Evolutionary conservation across 1,140 invertebrate genomes (phyloP), one percentile per base, ranked within the genome.

Genomic region (Zaprionus kolodkinae): DNA sequence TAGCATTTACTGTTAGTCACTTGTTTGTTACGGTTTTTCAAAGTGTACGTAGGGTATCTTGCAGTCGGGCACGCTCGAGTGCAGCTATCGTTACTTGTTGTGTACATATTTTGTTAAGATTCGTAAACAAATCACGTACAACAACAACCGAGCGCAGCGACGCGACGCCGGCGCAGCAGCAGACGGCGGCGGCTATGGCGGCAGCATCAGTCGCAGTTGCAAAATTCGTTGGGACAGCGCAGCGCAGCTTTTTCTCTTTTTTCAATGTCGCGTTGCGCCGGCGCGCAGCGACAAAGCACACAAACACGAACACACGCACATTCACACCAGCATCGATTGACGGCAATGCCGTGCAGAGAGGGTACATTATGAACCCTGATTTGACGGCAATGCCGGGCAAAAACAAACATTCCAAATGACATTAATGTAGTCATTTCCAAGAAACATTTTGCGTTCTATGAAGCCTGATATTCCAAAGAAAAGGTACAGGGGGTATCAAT

Each of bases 81-180:
- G 27, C 6, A 30, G 3, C 27, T 5, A 2, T 30, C 6, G 3
- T 30, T 30, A 6, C 27, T 30, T 30, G 6, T 79, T 88, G 80
- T 87, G 80, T 88, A 75, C 56, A 57, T 76, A 87, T 72, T 80
- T 78, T 74, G 84, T 84, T 87, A 83, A 88, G 84, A 83, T 83
- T 87, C 84, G 77, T 83, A 88, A 87, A 87, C 84, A 87, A 88
- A 87, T 87, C 83, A 87, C 83, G 84, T 87, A 63, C 76, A 88
- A 82, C 83, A 79, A 77, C 76, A 86, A 72, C n/a, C 40, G n/a
- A 52, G 25, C 64, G 65, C 69, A 62, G 35, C 52, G 36, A 35
- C 56, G 54, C 60, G 50, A 10, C 43, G 45, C 17, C 33, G 0
- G 40, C 40, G 17, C 38, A 52, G 33, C 38, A 30, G 27, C 65